Conservation (phyloP, 2,113 vertebrate genomes). For the Misgurnus mizolepis region DNA sequence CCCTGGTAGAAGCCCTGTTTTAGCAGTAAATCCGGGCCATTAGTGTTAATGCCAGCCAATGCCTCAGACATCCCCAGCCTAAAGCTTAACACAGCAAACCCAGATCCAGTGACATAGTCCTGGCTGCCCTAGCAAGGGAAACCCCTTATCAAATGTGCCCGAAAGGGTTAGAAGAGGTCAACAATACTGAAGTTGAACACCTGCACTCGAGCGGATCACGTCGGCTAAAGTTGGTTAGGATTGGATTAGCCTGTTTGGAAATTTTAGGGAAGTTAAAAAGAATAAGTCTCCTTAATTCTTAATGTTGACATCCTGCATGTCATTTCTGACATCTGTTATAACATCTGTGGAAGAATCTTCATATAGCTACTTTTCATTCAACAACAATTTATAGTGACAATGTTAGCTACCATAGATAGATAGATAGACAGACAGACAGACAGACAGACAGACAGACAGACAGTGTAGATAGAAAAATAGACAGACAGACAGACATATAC, state of each 20-base stretch:
- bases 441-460: too few relatives aligned
- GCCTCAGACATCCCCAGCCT: conserved; percentile 70
- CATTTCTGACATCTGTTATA: too few relatives aligned
- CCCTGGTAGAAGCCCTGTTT: conserved; percentile 67
- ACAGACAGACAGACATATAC: too few relatives aligned
- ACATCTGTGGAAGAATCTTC: too few relatives aligned
- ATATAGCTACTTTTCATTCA: too few relatives aligned
- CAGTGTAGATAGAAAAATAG: too few relatives aligned
- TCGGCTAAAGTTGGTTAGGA: neutral
- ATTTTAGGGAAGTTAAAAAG: neutral
- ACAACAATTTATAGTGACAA: too few relatives aligned
- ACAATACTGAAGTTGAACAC: conserved; percentile 27
- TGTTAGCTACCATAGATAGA: too few relatives aligned
- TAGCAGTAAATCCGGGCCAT: conserved; percentile 75
- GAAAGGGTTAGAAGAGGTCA: conserved; percentile 46
- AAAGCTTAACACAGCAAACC: conserved; percentile 55
- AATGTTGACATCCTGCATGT: too few relatives aligned
- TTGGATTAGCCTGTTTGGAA: conserved; percentile 23
- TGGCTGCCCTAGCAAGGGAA: conserved; percentile 32
- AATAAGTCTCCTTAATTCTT: too few relatives aligned
- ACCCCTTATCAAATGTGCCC: conserved; percentile 31
- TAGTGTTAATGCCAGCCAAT: conserved; percentile 69
- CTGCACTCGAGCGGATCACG: conserved; percentile 8
- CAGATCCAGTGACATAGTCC: conserved; percentile 46
- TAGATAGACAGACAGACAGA: too few relatives aligned